These are phyloP conservation scores for Balaenoptera acutorostrata DNA, from an alignment of 2,113 vertebrate species.

Conservation along the genomic window DNA sequence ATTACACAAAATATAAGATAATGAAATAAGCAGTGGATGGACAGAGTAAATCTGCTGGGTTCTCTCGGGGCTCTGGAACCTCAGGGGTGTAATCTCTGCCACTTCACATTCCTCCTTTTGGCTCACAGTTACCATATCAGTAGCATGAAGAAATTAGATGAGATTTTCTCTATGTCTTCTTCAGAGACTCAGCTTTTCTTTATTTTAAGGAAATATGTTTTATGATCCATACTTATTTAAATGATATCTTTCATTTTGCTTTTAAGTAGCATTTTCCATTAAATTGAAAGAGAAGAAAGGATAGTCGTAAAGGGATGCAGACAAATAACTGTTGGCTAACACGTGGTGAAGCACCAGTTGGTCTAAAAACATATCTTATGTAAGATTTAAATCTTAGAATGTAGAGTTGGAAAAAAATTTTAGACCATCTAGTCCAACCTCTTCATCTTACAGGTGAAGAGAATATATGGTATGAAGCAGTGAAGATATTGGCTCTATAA, in stretches of 20 bases:
- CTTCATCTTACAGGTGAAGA: not conserved
- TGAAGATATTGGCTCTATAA: not conserved
- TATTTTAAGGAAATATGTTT: not conserved
- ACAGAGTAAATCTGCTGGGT: not conserved
- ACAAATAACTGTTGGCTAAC: not conserved
- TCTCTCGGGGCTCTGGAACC: not conserved
- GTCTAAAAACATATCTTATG: not conserved
- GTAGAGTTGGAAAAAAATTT: not conserved
- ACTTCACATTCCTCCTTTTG: not conserved
- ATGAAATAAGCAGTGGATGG: not conserved
- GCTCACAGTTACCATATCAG: not conserved
- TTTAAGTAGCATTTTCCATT: not conserved
- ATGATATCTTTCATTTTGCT: not conserved
- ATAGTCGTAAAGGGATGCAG: not conserved
- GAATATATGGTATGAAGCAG: not conserved
- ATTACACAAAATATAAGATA: not conserved
- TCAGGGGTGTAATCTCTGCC: not conserved
- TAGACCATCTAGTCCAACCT: not conserved
- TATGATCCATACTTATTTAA: not conserved
- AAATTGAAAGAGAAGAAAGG: not conserved
- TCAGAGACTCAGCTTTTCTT: not conserved
- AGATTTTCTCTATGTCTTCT: not conserved
- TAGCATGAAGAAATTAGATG: not conserved
- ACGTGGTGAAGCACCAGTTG: not conserved
- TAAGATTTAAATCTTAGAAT: not conserved